Evolutionary conservation across 2,113 vertebrate genomes (phyloP).

Genomic region (Urocynchramus pylzowi): DNA sequence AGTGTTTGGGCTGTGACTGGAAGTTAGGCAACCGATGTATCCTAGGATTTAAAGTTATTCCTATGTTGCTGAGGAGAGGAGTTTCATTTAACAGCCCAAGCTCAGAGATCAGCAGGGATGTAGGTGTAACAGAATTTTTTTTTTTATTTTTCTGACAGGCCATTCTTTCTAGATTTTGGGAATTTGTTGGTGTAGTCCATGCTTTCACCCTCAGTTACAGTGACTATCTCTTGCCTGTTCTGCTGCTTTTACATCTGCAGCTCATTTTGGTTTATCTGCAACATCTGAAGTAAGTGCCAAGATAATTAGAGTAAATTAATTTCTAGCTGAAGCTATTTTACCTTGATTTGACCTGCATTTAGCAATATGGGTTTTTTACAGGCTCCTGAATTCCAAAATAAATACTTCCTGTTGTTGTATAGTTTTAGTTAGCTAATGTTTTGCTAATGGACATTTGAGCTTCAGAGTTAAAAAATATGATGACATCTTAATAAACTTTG

Average conservation of each 20-base stretch:
- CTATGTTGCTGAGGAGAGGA: neutral
- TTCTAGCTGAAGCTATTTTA: neutral
- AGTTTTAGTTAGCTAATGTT: neutral
- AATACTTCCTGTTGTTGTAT: neutral
- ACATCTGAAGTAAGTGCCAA: neutral
- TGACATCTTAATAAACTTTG: neutral
- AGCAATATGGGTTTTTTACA: neutral
- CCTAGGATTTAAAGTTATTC: neutral
- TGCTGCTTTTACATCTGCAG: neutral
- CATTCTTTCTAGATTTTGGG: neutral
- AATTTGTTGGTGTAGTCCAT: neutral
- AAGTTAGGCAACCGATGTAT: neutral
- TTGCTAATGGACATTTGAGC: neutral
- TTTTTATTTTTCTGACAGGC: neutral
- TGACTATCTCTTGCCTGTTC: neutral
- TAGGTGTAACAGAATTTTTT: neutral
- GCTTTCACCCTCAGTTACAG: neutral
- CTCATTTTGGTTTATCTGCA: neutral
- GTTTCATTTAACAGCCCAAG: neutral
- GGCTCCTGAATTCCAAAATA: neutral
- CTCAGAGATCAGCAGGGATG: neutral
- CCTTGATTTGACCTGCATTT: neutral
- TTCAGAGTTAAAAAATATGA: neutral
- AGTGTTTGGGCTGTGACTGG: neutral
- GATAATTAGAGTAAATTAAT: neutral